Percentiles rank a stretch among this genome's conserved stretches.
Conservation (phyloP, 92 coral and sea anemone species). For the Palythoa heliodiscus region DNA sequence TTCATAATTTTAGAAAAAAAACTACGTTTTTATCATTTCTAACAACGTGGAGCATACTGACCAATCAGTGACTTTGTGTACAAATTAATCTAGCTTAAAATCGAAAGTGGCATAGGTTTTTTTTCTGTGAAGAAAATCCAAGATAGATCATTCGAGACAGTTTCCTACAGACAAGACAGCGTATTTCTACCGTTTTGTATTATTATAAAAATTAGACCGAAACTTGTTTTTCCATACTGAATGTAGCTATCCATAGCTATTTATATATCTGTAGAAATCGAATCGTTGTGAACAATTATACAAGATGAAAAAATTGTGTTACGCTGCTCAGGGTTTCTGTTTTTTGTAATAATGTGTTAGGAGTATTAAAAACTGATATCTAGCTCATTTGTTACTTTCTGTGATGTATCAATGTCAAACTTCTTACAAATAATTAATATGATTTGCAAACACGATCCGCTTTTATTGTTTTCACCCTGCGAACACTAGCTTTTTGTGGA, state of each 20-base stretch:
- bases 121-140: background rate
- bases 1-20: background rate
- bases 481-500: too few relatives aligned
- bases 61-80: background rate
- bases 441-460: too few relatives aligned
- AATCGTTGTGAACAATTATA: background rate
- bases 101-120: background rate
- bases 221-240: background rate
- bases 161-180: background rate
- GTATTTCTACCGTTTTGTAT: slow-evolving; percentile 18
- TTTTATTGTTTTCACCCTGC: too few relatives aligned
- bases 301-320: background rate
- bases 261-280: background rate
- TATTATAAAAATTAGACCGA: background rate
- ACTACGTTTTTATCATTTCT: background rate
- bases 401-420: too few relatives aligned
- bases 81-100: background rate
- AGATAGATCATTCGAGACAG: background rate
- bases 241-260: background rate
- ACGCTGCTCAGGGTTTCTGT: background rate
- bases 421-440: too few relatives aligned
- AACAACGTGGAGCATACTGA: background rate
- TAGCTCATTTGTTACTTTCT: background rate
- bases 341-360: background rate
- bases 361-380: background rate